These are phyloP conservation scores for Florisuga fusca DNA, from an alignment of 2,797 vertebrate genomes.

Conservation along the genomic window DNA sequence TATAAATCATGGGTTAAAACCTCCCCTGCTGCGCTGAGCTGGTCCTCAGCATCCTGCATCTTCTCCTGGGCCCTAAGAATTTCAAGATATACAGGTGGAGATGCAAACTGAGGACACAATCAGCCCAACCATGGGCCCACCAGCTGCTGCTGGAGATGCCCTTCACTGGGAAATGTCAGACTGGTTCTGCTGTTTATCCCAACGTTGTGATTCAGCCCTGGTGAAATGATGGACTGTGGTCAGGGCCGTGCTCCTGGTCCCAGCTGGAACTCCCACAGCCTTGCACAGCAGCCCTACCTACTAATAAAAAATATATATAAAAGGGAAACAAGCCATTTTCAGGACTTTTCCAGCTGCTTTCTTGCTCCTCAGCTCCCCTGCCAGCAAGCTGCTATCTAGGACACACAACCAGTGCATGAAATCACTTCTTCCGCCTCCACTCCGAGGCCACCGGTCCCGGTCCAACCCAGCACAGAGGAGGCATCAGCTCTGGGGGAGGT, in stretches of 20 bases:
- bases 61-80: background rate
- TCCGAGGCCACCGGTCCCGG: background rate
- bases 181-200: background rate
- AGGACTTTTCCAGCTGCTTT: background rate
- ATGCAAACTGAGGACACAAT: background rate
- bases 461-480: background rate
- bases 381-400: background rate
- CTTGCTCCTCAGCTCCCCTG: background rate
- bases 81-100: background rate
- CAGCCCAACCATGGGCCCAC: background rate
- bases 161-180: background rate
- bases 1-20: background rate
- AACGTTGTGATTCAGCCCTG: background rate
- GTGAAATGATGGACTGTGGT: background rate
- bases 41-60: fast-evolving
- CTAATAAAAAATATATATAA: background rate
- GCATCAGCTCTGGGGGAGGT: background rate
- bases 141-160: background rate
- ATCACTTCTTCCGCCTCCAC: background rate
- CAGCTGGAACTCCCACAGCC: background rate
- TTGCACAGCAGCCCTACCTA: background rate
- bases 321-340: background rate
- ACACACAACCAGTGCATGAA: constrained; percentile 3
- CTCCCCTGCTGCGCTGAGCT: background rate
- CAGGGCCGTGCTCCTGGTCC: background rate